phyloP scores from a whole-genome alignment of 2,113 vertebrate genomes.

The Capricornis sumatraensis region DNA sequence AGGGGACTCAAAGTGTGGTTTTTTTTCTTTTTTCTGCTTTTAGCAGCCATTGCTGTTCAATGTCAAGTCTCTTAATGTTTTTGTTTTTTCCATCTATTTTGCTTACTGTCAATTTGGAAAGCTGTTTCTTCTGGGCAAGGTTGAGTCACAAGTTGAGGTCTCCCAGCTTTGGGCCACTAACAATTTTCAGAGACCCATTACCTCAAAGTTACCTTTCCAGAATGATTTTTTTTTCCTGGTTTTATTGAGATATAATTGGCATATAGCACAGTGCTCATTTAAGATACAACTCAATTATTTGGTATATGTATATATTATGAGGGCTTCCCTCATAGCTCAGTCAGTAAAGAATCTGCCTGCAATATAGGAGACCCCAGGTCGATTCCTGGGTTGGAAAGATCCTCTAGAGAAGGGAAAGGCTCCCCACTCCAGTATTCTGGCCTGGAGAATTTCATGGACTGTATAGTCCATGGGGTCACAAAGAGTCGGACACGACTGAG shows the following conservation, averaged over 20 bases:
- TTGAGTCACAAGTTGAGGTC: not conserved
- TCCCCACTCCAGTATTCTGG: not conserved
- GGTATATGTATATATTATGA: not conserved
- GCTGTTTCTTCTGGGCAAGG: not conserved
- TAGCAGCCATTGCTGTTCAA: not conserved
- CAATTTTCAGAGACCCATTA: not conserved
- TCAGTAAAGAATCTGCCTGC: not conserved
- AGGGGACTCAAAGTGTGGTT: not conserved
- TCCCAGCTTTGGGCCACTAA: not conserved
- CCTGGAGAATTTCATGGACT: not conserved
- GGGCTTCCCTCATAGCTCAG: not conserved
- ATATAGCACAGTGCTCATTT: not conserved
- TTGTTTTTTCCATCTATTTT: not conserved
- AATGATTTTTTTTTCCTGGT: not conserved
- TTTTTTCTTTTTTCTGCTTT: not conserved
- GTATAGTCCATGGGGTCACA: not conserved
- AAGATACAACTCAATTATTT: not conserved
- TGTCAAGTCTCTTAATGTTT: not conserved
- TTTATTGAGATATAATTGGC: not conserved
- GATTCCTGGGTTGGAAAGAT: not conserved
- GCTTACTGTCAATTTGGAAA: not conserved
- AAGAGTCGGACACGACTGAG: accelerated
- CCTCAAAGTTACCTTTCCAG: not conserved
- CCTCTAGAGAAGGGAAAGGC: not conserved
- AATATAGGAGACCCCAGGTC: not conserved